Evolutionary conservation across 2,113 vertebrate species (phyloP), one percentile per base, ranked within the genome.

Genomic region (Cyprinodon brontotheroides): DNA sequence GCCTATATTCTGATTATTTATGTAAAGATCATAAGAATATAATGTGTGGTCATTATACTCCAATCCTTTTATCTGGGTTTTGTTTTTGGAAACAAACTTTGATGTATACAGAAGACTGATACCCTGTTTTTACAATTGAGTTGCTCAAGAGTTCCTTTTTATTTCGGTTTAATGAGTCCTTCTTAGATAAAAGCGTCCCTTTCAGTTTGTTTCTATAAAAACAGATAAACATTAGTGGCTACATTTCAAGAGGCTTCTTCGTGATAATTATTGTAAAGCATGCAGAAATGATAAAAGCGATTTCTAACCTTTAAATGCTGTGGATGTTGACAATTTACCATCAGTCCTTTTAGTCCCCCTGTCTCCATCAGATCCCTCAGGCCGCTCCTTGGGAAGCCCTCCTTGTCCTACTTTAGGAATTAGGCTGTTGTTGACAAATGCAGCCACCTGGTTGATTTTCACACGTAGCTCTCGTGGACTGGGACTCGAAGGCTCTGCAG

Each of bases 361-460:
- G 48, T 61, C 73, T 57, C 59, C 61, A 39, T 83, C 69, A 3
- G 77, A 68, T n/a, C 75, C 74, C 65, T 80, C 60, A 0, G 68
- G 70, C 8, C 67, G 45, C 36, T 76, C 68, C 61, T 75, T 69
- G 37, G 70, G 70, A 59, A 2, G 72, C 57, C 71, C 63, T 22
- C 36, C 63, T 15, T 39, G 57, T 71, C 65, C 72, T 75, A 77
- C 61, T 43, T 65, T 83, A 37, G 77, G 61, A 62, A 3, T 77
- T 63, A 65, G 76, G 65, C 72, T 92, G 53, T 78, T 81, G 61
- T 86, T 82, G 59, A 88, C 50, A 71, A 91, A 90, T 53, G 89
- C 91, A 14, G 80, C 74, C 87, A 92, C 91, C 78, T 91, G 89
- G 81, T 91, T 90, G 74, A 91, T 92, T 79, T 92, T 93, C 5